phyloP scores from a whole-genome alignment of 2,797 vertebrate species.

The Anisognathus igniventris region DNA sequence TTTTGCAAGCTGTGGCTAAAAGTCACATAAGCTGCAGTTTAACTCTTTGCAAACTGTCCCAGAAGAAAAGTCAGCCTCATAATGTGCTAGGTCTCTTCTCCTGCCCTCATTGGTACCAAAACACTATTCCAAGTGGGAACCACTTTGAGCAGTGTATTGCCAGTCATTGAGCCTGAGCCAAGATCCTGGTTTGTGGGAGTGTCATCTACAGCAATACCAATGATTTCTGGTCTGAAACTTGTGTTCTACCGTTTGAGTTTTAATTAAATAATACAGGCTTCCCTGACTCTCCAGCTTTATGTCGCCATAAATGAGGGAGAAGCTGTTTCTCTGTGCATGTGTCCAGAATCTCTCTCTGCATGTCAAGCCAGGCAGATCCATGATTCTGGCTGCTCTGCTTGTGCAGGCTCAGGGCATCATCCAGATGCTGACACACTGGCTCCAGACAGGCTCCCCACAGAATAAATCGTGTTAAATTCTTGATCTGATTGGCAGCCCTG shows the following conservation, averaged over 20 bases:
- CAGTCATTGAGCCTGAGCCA: background rate
- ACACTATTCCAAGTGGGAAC: background rate
- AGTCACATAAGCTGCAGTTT: slow-evolving; percentile 14
- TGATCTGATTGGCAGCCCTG: slow-evolving; percentile 68
- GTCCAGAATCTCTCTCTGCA: background rate
- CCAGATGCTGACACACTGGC: slow-evolving; percentile 44
- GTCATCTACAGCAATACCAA: background rate
- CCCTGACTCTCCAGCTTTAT: background rate
- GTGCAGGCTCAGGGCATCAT: slow-evolving; percentile 8
- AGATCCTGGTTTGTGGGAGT: background rate
- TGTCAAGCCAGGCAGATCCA: background rate
- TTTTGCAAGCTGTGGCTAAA: slow-evolving; percentile 33
- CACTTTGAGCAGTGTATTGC: background rate
- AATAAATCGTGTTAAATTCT: slow-evolving; percentile 57
- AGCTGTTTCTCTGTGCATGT: background rate
- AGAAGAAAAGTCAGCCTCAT: background rate
- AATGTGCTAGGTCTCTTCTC: background rate
- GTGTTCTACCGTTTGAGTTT: background rate
- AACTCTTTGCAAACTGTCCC: background rate
- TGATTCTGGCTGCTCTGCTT: background rate
- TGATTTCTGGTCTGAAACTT: background rate
- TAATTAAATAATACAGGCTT: background rate
- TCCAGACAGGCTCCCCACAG: slow-evolving; percentile 49
- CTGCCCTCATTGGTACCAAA: background rate
- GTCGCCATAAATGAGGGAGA: background rate